phyloP scores from a whole-genome alignment of 92 coral and sea anemone species.

The Zoanthus solanderi region DNA sequence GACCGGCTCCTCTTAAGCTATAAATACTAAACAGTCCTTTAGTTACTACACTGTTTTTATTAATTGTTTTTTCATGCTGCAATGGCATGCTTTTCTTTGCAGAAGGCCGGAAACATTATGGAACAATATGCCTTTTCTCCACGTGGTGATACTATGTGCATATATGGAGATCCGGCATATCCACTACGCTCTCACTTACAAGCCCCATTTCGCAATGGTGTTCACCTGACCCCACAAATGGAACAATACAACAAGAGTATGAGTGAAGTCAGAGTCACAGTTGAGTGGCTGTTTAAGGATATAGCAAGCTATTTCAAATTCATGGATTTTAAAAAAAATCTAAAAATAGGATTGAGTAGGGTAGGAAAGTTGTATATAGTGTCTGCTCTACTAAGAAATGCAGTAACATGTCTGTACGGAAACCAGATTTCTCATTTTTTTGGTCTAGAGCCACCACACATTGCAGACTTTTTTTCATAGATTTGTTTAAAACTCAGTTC shows the following conservation, averaged over 20 bases:
- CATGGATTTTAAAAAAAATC: not conserved
- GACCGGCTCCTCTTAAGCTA: conserved; percentile 4
- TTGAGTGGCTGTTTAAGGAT: conserved; percentile 41
- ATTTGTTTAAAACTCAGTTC: conserved; percentile 8
- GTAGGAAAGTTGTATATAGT: not conserved
- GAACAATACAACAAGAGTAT: conserved; percentile 45
- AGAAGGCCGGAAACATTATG: conserved; percentile 48
- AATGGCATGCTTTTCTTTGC: conserved; percentile 38
- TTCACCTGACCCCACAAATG: conserved; percentile 56
- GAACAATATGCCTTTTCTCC: conserved; percentile 24
- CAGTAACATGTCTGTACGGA: not conserved
- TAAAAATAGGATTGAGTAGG: not conserved
- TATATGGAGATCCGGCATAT: conserved; percentile 20
- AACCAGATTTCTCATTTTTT: not conserved
- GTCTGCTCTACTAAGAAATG: not conserved
- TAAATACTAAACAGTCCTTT: conserved; percentile 4
- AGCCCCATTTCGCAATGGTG: conserved; percentile 55
- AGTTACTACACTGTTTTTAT: conserved; percentile 3
- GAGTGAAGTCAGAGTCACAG: conserved; percentile 50
- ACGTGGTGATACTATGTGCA: conserved; percentile 28
- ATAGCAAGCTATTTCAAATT: conserved; percentile 6
- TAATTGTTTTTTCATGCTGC: conserved; percentile 12
- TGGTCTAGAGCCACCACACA: conserved; percentile 2
- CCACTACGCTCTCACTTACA: conserved; percentile 43
- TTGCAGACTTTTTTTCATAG: conserved; percentile 57